phyloP scores from a whole-genome alignment of 2,113 vertebrate species.

The Heliornis fulica region DNA sequence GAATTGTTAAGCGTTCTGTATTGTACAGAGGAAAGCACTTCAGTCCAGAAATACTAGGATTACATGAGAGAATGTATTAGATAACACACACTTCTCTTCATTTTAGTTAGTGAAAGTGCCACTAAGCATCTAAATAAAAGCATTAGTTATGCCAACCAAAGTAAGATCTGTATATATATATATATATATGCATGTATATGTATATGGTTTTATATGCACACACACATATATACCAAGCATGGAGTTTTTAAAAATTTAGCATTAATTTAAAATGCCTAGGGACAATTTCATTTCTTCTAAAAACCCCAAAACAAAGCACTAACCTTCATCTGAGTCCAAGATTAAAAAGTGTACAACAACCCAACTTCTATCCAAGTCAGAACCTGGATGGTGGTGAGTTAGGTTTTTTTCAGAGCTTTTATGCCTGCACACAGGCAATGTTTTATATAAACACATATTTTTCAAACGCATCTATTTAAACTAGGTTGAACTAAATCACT shows the following conservation, averaged over 20 bases:
- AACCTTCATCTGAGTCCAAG: slow-evolving; percentile 13
- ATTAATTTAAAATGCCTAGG: slow-evolving; percentile 19
- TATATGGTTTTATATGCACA: background rate
- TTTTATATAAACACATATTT: slow-evolving; percentile 18
- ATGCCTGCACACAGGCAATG: background rate
- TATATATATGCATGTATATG: background rate
- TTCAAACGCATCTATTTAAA: slow-evolving; percentile 11
- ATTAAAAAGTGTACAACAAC: background rate
- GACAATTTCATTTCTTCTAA: background rate
- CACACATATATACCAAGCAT: background rate
- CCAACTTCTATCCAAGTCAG: background rate
- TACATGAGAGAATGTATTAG: background rate
- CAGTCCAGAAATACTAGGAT: background rate
- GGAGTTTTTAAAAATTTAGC: background rate
- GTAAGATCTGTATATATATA: background rate
- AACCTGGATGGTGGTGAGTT: background rate
- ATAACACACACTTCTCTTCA: background rate
- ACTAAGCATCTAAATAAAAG: slow-evolving; percentile 17
- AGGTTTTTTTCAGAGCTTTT: background rate
- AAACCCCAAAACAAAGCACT: background rate
- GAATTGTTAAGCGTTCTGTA: background rate
- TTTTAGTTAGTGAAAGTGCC: background rate
- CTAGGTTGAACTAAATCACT: slow-evolving; percentile 26
- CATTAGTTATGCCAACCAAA: background rate
- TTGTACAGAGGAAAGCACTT: background rate